Base-by-base conservation (phyloP, 2,113 vertebrate species). In the Larimichthys polyactis region DNA sequence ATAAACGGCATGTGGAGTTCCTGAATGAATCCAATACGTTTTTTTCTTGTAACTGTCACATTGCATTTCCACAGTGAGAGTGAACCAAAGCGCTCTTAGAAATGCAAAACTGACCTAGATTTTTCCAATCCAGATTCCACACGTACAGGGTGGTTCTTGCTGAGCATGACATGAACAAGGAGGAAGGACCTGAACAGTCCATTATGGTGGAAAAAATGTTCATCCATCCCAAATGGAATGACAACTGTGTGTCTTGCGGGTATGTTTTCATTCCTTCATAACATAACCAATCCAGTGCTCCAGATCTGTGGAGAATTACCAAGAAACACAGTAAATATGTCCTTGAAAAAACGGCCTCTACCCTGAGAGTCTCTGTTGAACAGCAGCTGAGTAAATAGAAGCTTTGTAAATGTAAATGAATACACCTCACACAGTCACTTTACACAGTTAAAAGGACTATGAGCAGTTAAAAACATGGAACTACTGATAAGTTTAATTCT, bases 151-250 rank as follows among this genome's bases (percentile, higher is more conserved):
- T 94, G 58, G 91, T 94, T 57, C 83, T 94, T 2, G 91, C 90
- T 15, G 91, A 94, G 71, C 91, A 92, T 59, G 83, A 94, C 62
- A 89, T 90, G 84, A 70, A 72, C 40, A 63, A 71, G n/a, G 63
- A 85, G 0, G 93, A 95, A 27, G 90, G 92, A 40, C 78, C 84
- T 19, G 93, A 94, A 71, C 91, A 94, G 89, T 89, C 72, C 4
- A 86, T 91, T 15, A 86, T 79, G 79, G 92, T 93, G 64, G 72
- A 64, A 32, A 88, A 91, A 71, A 94, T 95, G 72, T 67, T 94
- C 55, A 57, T 92, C 20, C 93, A 94, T 60, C 92, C 91, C 10
- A 82, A 91, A 65, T 94, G 93, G 91, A 92, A 93, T 1, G n/a
- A 82, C 67, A 91, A 89, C 83, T 93, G 93, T 70, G 81, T 76